A percentile compares a stretch with the other conserved stretches of the same genome.
Conservation (phyloP, 2,888 invertebrate species). For the Platypus cylindrus region DNA sequence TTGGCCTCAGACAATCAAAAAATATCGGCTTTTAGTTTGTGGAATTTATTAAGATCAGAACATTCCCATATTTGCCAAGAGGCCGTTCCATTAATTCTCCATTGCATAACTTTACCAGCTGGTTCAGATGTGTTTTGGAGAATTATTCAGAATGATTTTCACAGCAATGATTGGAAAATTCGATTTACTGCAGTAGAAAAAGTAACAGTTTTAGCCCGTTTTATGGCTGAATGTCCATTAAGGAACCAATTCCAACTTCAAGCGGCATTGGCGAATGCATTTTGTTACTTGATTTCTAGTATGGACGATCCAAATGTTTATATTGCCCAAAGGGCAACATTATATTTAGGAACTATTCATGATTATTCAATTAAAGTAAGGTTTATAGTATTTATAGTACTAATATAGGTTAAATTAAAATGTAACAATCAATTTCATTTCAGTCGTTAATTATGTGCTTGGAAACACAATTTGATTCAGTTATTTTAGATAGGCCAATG, state of each 20-base stretch:
- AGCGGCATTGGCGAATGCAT: slow-evolving; percentile 89
- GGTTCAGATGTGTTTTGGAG: slow-evolving; percentile 95
- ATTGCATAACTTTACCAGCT: slow-evolving; percentile 86
- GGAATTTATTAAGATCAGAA: slow-evolving; percentile 84
- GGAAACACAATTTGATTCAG: slow-evolving; percentile 96
- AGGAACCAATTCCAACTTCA: slow-evolving; percentile 74
- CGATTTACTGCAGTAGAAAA: slow-evolving; percentile 93
- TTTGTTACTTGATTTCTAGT: slow-evolving; percentile 90
- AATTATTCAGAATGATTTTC: slow-evolving; percentile 90
- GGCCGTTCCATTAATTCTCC: slow-evolving; percentile 82
- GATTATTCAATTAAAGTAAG: slow-evolving; percentile 70
- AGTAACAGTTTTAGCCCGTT: slow-evolving; percentile 82
- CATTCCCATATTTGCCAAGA: slow-evolving; percentile 91
- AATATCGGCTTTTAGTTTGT: no score
- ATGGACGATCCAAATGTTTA: slow-evolving; percentile 93
- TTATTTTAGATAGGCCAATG: slow-evolving; percentile 92
- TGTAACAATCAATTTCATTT: slow-evolving; percentile 4
- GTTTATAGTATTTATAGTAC: slow-evolving; percentile 1
- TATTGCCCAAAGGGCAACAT: slow-evolving; percentile 85
- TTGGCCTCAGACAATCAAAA: no score
- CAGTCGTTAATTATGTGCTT: slow-evolving; percentile 83
- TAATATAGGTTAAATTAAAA: slow-evolving; percentile 1
- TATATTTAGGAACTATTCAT: slow-evolving; percentile 88
- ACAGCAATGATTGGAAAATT: slow-evolving; percentile 74
- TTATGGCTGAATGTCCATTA: slow-evolving; percentile 83